phyloP scores from a whole-genome alignment of 2,113 vertebrate genomes.

The Tympanuchus pallidicinctus region DNA sequence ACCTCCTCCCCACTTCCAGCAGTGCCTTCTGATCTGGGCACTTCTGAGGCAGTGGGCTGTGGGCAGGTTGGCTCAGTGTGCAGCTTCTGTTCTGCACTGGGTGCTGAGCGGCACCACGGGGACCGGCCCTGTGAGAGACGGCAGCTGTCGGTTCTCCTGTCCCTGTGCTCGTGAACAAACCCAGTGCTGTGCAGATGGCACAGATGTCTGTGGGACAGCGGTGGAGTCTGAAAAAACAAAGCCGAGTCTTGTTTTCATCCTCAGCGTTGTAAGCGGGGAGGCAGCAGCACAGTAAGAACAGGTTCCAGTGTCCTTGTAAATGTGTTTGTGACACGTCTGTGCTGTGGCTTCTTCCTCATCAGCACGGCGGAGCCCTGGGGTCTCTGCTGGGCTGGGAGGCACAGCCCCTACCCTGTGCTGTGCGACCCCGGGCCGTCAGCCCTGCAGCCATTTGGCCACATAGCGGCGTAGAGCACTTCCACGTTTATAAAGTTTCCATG shows the following conservation, averaged over 20 bases:
- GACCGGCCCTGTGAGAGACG: fast-evolving
- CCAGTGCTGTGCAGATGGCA: neutral
- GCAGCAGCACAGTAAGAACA: neutral
- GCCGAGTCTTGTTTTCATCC: fast-evolving
- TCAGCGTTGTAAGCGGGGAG: neutral
- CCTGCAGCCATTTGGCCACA: neutral
- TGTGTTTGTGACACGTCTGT: neutral
- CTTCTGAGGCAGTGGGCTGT: fast-evolving
- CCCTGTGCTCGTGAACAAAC: fast-evolving
- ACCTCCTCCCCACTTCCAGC: neutral
- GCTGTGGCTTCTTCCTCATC: neutral
- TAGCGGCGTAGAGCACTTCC: neutral
- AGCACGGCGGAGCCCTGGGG: neutral
- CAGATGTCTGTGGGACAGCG: neutral
- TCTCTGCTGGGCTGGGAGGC: neutral
- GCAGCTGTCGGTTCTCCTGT: neutral
- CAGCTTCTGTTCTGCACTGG: too few relatives aligned
- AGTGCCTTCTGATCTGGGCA: neutral
- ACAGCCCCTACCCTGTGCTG: neutral
- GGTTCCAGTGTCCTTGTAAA: neutral
- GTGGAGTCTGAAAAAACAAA: neutral
- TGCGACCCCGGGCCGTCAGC: neutral
- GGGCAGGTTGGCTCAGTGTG: fast-evolving
- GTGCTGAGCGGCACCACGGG: fast-evolving
- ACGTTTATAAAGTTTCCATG: conserved; percentile 44